phyloP scores from a whole-genome alignment of 2,113 vertebrate genomes.

The Siniperca chuatsi region DNA sequence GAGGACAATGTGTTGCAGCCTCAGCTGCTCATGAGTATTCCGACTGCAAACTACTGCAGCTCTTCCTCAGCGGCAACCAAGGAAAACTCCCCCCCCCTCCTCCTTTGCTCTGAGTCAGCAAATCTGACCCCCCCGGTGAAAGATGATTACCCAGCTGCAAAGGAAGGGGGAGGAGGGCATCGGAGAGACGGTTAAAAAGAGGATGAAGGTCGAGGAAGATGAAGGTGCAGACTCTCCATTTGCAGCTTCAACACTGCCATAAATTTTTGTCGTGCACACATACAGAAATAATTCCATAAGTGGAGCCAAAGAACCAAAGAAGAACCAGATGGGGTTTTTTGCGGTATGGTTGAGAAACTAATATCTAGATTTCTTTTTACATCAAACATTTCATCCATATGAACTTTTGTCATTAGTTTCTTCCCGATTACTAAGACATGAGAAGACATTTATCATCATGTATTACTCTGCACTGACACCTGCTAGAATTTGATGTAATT shows the following conservation, averaged over 20 bases:
- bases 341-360: neutral
- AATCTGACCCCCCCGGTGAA: constrained; percentile 51
- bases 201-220: constrained; percentile 49
- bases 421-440: neutral
- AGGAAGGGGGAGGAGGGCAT: constrained; percentile 19
- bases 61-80: constrained; percentile 69
- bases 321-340: too few relatives aligned
- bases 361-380: neutral
- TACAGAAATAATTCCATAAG: neutral
- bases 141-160: constrained; percentile 65
- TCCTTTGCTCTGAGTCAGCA: constrained; percentile 81
- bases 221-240: neutral
- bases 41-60: constrained; percentile 87
- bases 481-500: neutral
- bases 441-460: neutral
- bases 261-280: neutral
- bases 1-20: constrained; percentile 61
- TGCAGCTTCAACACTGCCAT: neutral
- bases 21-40: constrained; percentile 86
- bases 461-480: neutral
- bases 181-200: constrained; percentile 21
- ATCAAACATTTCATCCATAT: neutral
- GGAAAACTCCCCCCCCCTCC: constrained; percentile 66
- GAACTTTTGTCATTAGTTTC: neutral
- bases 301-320: neutral